Evolutionary conservation across 2,888 invertebrate species (phyloP).

Genomic region (Campoplex capitator): DNA sequence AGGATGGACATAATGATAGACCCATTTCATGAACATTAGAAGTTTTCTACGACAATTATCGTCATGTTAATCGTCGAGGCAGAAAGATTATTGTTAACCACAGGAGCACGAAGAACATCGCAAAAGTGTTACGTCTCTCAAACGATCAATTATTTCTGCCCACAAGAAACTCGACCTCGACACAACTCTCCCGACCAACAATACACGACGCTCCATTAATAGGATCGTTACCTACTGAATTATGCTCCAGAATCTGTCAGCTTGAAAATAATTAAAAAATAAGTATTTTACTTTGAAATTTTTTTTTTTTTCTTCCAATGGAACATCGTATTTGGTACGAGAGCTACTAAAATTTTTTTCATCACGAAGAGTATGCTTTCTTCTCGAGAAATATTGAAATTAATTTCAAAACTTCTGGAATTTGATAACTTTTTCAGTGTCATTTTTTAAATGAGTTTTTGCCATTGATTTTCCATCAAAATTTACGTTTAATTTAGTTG

Average conservation of each 20-base stretch:
- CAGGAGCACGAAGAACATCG: constrained; percentile 24
- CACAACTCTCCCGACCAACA: constrained; percentile 26
- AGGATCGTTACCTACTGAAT: constrained; percentile 33
- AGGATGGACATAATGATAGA: not conserved
- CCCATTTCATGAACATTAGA: constrained; percentile 36
- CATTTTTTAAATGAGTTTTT: not conserved
- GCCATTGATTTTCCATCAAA: not conserved
- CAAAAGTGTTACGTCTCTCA: constrained; percentile 55
- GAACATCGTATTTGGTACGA: not conserved
- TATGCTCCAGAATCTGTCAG: constrained; percentile 38
- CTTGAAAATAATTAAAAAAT: constrained; percentile 7
- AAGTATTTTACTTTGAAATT: not conserved
- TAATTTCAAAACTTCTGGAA: too few relatives aligned
- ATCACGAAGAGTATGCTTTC: not conserved
- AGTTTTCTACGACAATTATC: constrained; percentile 52
- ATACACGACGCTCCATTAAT: constrained; percentile 36
- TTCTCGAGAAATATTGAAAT: not conserved
- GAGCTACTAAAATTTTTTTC: not conserved
- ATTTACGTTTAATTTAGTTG: not conserved
- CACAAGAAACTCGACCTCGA: constrained; percentile 62
- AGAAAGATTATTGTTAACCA: constrained; percentile 42
- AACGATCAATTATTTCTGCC: constrained; percentile 61
- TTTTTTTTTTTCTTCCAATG: not conserved
- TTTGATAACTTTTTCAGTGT: not conserved
- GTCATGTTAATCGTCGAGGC: constrained; percentile 17